phyloP scores from a whole-genome alignment of 1,140 invertebrate genomes.

The Rhyzopertha dominica region DNA sequence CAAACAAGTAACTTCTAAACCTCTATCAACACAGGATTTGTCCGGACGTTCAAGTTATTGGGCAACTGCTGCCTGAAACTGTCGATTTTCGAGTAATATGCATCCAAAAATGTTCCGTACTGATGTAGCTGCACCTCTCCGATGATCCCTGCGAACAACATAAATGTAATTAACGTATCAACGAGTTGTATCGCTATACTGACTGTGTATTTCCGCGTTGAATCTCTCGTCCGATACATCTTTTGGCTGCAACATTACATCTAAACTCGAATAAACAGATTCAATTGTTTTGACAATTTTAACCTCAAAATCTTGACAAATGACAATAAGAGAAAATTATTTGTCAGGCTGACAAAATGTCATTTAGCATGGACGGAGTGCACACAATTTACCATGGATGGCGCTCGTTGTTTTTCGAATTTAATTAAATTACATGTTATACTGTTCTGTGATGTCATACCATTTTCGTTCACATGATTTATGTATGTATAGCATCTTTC shows the following conservation, averaged over 20 bases:
- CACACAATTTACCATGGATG: too few species aligned
- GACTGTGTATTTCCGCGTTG: constrained; percentile 39
- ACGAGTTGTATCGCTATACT: constrained; percentile 22
- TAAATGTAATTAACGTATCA: constrained; percentile 10
- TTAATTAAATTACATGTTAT: too few species aligned
- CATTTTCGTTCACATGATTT: too few species aligned
- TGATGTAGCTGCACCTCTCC: constrained; percentile 59
- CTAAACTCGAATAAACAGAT: too few species aligned
- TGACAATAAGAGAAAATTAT: too few species aligned
- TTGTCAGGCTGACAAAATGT: too few species aligned
- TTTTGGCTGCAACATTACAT: constrained; percentile 38
- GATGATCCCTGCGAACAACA: constrained; percentile 42
- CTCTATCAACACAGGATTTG: constrained; percentile 57
- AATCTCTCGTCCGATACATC: constrained; percentile 36
- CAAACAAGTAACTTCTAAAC: constrained; percentile 44
- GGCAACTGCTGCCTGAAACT: constrained; percentile 49
- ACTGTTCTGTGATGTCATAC: too few species aligned
- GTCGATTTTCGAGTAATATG: constrained; percentile 52
- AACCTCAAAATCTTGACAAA: too few species aligned
- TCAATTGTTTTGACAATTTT: too few species aligned
- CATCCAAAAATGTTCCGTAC: constrained; percentile 70
- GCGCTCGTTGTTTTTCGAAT: too few species aligned
- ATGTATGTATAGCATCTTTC: too few species aligned
- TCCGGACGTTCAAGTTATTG: constrained; percentile 41
- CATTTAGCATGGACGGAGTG: too few species aligned